A percentile compares a stretch with the other conserved stretches of the same genome.
These are phyloP conservation scores for Macropis europaea DNA, from an alignment of 2,888 invertebrate genomes.

Conservation along the genomic window DNA sequence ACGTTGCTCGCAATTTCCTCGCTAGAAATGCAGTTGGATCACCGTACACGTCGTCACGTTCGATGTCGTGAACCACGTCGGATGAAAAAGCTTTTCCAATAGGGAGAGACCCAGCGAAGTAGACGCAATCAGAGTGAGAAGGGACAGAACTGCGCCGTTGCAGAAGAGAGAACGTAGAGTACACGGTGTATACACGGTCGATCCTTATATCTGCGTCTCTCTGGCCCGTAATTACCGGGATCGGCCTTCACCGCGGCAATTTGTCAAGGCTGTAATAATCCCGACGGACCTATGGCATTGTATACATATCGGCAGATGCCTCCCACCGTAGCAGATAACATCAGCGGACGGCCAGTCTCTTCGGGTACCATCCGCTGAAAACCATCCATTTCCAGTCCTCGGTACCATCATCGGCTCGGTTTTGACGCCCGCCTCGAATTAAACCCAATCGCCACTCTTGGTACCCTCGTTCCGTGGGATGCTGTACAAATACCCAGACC, in stretches of 20 bases:
- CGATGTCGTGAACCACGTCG: conserved; percentile 29
- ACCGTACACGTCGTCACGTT: conserved; percentile 18
- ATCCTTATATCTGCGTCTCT: conserved; percentile 61
- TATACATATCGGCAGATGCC: conserved; percentile 75
- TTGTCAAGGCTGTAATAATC: conserved; percentile 79
- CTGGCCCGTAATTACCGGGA: conserved; percentile 77
- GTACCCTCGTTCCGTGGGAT: conserved; percentile 20
- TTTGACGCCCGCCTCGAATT: conserved; percentile 70
- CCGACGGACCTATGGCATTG: conserved; percentile 72
- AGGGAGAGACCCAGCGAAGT: conserved; percentile 5
- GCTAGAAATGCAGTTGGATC: not conserved
- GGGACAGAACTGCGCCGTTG: conserved; percentile 16
- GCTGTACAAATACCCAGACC: conserved; percentile 27
- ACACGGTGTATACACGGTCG: conserved; percentile 7
- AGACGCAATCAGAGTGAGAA: conserved; percentile 29
- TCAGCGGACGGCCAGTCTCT: conserved; percentile 40
- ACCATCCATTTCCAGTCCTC: conserved; percentile 68
- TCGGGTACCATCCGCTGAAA: conserved; percentile 54
- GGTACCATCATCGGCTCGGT: conserved; percentile 63
- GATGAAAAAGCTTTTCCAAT: conserved; percentile 40
- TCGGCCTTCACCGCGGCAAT: conserved; percentile 79
- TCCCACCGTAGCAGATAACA: conserved; percentile 75
- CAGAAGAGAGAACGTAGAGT: conserved; percentile 6
- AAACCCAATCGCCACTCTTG: conserved; percentile 63
- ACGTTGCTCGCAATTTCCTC: not conserved